A percentile compares a stretch with the other conserved stretches of the same genome.
Evolutionary conservation across 2,113 vertebrate species (phyloP).

Genomic region (Indicator indicator): DNA sequence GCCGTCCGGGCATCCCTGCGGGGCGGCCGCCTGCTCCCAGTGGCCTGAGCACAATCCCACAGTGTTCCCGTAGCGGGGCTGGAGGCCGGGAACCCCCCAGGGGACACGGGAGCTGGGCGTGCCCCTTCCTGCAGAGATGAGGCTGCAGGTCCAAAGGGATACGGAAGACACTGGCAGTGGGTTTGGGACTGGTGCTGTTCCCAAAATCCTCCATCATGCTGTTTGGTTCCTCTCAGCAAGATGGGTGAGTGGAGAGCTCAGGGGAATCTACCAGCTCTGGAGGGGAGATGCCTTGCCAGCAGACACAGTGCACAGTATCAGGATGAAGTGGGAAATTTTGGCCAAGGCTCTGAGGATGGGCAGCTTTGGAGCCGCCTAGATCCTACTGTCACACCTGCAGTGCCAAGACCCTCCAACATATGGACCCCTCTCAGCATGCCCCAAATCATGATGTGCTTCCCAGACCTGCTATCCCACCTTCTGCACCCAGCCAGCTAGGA

Average conservation of each 20-base stretch:
- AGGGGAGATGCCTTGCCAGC: background rate
- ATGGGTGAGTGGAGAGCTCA: background rate
- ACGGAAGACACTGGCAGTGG: accelerated
- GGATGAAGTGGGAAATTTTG: background rate
- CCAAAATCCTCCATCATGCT: background rate
- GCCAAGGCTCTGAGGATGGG: background rate
- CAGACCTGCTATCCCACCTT: background rate
- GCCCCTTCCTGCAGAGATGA: background rate
- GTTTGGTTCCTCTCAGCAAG: background rate
- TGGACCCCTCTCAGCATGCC: background rate
- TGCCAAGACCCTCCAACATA: background rate
- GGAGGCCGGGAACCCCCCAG: background rate
- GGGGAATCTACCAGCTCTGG: accelerated
- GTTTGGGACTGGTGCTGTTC: background rate
- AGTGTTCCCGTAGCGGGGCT: background rate
- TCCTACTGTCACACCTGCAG: background rate
- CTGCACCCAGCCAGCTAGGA: background rate
- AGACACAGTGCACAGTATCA: accelerated
- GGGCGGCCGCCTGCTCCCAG: background rate
- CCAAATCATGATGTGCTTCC: accelerated
- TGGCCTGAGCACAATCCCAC: background rate
- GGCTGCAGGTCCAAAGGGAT: background rate
- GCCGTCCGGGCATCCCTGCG: background rate
- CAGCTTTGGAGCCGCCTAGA: background rate
- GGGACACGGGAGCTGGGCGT: accelerated